Evolutionary conservation across 2,797 vertebrate species (phyloP), one percentile per base, ranked within the genome.

Genomic region (Falco peregrinus): DNA sequence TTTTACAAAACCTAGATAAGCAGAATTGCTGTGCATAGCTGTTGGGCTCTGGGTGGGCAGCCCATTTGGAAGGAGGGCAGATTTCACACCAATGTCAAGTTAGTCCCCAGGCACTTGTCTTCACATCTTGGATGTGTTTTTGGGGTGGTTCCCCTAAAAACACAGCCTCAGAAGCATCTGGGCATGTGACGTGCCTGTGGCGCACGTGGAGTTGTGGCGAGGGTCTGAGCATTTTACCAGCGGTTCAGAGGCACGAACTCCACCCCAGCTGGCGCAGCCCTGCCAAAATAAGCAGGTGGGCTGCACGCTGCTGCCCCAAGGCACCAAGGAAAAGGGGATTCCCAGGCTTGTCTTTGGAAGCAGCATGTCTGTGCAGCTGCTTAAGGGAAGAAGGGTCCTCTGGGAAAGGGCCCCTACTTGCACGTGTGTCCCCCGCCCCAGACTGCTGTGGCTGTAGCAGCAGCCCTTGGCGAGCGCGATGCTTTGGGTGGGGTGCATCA

Each of bases 31-130:
- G 43, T 1, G 10, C 7, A 1, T 3, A 61, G 60, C 50, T 26
- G 35, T 9, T 0, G 0, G 71, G 14, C 16, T 79, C 14, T 3
- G 43, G 37, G 17, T 9, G 35, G 31, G 80, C 26, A 73, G 37
- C 21, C 28, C 10, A 2, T 43, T 9, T 21, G 57, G 39, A 51
- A 57, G 73, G 8, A 37, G 16, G 11, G 7, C 6, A 3, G 25
- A 29, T 45, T 61, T 35, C 1, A 0, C 45, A 14, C 13, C 1
- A 0, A 50, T 9, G 14, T 21, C 8, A 7, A 0, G 0, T 25
- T 28, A 24, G 20, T 18, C 73, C 78, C 73, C 26, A 10, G 26
- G 28, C 22, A 10, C 56, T 48, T 13, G 13, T 37, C 21, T 48
- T 31, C 1, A 11, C 10, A 12, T 39, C 50, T 51, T 2, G 5